These are phyloP conservation scores for Circaetus gallicus DNA, from an alignment of 2,113 vertebrate genomes.

Conservation along the genomic window DNA sequence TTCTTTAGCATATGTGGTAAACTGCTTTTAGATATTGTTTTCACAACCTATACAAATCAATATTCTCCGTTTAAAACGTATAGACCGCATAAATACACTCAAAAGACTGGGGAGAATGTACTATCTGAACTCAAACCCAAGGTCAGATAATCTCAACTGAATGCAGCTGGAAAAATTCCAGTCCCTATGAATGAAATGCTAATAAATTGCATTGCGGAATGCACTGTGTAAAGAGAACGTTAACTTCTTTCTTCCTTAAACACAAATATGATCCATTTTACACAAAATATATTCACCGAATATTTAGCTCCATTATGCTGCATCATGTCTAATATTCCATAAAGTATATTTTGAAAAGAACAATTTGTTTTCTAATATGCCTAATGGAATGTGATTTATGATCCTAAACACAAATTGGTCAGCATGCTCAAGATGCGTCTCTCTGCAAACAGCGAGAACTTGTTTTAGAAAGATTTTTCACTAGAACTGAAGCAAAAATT, in stretches of 20 bases:
- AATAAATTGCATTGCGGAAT: conserved; percentile 11
- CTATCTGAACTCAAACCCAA: background rate
- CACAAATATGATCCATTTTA: background rate
- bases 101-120: background rate
- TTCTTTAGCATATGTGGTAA: background rate
- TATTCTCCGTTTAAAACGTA: background rate
- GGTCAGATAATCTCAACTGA: background rate
- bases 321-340: background rate
- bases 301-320: background rate
- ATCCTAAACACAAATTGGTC: conserved; percentile 23
- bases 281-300: background rate
- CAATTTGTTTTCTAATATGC: conserved; percentile 27
- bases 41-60: background rate
- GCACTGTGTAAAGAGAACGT: background rate
- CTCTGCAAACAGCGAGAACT: background rate
- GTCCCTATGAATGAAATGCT: background rate
- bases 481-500: background rate
- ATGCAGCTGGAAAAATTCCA: conserved; percentile 37
- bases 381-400: conserved; percentile 48
- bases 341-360: background rate
- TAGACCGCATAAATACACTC: background rate
- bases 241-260: background rate
- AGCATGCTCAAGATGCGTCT: background rate
- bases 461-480: background rate
- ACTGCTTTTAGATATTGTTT: background rate